phyloP scores from a whole-genome alignment of 2,888 invertebrate genomes.

The Troides helena region DNA sequence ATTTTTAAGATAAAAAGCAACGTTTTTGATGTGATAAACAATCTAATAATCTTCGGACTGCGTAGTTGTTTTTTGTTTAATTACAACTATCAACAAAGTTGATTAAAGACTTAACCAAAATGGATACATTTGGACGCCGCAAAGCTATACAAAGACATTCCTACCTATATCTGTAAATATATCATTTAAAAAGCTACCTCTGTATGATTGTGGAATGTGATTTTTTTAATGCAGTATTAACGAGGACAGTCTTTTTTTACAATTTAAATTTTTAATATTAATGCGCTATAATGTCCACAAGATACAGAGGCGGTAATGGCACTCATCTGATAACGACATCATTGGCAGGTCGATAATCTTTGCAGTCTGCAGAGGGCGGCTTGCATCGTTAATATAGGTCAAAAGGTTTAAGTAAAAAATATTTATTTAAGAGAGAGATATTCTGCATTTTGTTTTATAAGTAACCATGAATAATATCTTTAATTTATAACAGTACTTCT shows the following conservation, averaged over 20 bases:
- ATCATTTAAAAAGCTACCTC: no score
- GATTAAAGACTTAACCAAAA: no score
- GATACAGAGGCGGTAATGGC: conserved; percentile 6
- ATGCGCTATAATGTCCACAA: conserved; percentile 3
- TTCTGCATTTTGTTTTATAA: not conserved
- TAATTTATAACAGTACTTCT: no score
- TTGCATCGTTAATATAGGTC: conserved; percentile 20
- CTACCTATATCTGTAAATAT: no score
- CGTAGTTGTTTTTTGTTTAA: no score
- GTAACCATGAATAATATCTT: not conserved
- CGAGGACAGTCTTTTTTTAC: not conserved
- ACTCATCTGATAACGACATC: conserved; percentile 14
- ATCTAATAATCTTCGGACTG: no score
- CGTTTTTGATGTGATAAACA: no score
- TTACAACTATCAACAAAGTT: no score
- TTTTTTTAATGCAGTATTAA: no score
- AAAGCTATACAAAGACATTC: no score
- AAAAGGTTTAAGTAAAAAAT: conserved; percentile 8
- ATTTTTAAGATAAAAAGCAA: not conserved
- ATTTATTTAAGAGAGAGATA: not conserved
- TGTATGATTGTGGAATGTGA: no score
- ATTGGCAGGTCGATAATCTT: conserved; percentile 23
- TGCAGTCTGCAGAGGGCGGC: conserved; percentile 14
- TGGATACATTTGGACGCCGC: no score
- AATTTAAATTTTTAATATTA: not conserved